Percentiles rank a stretch among this genome's conserved stretches.
These are phyloP conservation scores for Meda fulgida DNA, from an alignment of 2,797 vertebrate species.

Conservation along the genomic window DNA sequence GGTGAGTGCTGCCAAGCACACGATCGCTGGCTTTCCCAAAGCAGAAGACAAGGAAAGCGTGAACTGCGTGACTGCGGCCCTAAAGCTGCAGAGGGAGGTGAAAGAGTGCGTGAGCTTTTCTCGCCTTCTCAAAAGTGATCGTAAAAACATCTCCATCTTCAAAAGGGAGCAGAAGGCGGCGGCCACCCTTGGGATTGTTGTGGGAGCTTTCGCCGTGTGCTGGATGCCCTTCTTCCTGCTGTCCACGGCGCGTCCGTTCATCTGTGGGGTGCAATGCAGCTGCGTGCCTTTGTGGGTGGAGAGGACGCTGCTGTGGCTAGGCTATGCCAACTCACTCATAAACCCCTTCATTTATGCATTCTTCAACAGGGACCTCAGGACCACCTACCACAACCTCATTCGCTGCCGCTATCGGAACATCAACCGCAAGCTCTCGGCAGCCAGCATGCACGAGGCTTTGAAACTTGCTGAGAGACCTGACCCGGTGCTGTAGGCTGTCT, in stretches of 20 bases:
- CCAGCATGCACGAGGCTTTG: conserved; percentile 94
- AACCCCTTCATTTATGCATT: conserved; percentile 98
- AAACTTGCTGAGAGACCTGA: conserved; percentile 90
- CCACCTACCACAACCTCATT: conserved; percentile 93
- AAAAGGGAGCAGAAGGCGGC: conserved; percentile 96
- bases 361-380: conserved; percentile 95
- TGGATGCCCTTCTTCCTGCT: conserved; percentile 96
- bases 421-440: conserved; percentile 93
- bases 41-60: conserved; percentile 59
- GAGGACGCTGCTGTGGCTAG: conserved; percentile 91
- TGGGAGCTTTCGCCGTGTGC: conserved; percentile 92
- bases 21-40: conserved; percentile 87
- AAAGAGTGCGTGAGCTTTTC: conserved; percentile 81
- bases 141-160: conserved; percentile 94
- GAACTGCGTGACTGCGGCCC: conserved; percentile 81
- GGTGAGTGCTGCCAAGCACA: conserved; percentile 92
- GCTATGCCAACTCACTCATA: conserved; percentile 95
- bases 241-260: conserved; percentile 91
- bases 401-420: conserved; percentile 94
- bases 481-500: conserved; percentile 75
- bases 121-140: conserved; percentile 84
- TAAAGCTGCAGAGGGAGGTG: conserved; percentile 89
- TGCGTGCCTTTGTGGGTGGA: conserved; percentile 94
- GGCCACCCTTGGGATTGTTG: conserved; percentile 92
- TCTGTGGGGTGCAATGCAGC: conserved; percentile 92